Conservation (phyloP, 1,140 invertebrate genomes). For the Aphaenogaster floridana region DNA sequence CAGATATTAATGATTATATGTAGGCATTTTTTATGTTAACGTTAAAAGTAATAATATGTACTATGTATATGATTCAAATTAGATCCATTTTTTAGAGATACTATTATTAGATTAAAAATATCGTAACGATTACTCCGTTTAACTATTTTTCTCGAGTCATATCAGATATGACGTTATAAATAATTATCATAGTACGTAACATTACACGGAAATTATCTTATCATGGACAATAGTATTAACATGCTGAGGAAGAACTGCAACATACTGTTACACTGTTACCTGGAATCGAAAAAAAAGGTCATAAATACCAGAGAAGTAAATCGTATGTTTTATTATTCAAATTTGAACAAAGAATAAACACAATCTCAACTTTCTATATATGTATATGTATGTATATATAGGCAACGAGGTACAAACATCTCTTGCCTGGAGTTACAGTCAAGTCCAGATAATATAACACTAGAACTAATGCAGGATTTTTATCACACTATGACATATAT, state of each 20-base stretch:
- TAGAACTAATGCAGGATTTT: slow-evolving; percentile 49
- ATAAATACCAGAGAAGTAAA: slow-evolving; percentile 48
- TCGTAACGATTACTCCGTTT: not conserved
- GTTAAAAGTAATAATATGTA: not conserved
- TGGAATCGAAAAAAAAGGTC: slow-evolving; percentile 20
- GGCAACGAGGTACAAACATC: slow-evolving; percentile 25
- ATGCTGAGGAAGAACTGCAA: not conserved
- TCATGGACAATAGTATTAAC: slow-evolving; percentile 1
- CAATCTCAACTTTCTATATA: slow-evolving; percentile 40
- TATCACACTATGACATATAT: slow-evolving; percentile 54
- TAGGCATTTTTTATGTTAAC: not conserved
- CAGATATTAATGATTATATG: not conserved
- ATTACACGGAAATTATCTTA: not conserved
- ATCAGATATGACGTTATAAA: not conserved
- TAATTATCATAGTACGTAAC: not conserved
- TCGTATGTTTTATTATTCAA: slow-evolving; percentile 65
- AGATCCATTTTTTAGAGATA: not conserved
- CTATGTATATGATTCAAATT: not conserved
- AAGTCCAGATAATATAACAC: slow-evolving; percentile 32
- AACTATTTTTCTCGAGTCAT: not conserved
- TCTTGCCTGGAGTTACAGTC: slow-evolving; percentile 51
- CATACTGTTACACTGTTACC: not conserved
- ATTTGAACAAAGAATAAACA: slow-evolving; percentile 61
- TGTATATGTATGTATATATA: slow-evolving; percentile 20
- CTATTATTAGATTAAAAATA: not conserved